A percentile compares a stretch with the other conserved stretches of the same genome.
Evolutionary conservation across 2,888 invertebrate species (phyloP).

Genomic region (Drosophila testacea): DNA sequence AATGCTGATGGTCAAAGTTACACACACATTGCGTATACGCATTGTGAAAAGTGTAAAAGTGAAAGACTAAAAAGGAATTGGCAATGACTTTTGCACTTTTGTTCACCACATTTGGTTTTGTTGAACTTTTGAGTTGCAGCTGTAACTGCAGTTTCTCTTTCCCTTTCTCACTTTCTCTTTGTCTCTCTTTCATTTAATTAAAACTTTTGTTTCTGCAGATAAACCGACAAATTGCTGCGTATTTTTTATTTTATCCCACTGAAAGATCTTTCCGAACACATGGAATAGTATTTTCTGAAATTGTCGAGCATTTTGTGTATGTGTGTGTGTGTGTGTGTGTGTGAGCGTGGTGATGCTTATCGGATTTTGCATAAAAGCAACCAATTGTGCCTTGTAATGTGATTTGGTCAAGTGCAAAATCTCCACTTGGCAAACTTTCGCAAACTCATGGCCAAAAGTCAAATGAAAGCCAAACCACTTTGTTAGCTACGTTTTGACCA

Average conservation of each 20-base stretch:
- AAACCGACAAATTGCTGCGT: conserved; percentile 25
- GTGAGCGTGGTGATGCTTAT: conserved; percentile 10
- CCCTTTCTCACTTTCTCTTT: not conserved
- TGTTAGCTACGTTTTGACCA: not conserved
- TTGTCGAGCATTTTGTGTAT: not conserved
- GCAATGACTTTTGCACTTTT: conserved; percentile 31
- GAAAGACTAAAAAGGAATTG: conserved; percentile 1
- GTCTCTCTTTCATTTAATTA: conserved; percentile 41
- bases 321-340: not conserved
- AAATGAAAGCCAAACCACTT: conserved; percentile 17
- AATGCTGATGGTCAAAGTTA: conserved; percentile 8
- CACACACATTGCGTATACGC: conserved; percentile 33
- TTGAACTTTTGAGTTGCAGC: conserved; percentile 29
- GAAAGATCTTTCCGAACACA: conserved; percentile 9
- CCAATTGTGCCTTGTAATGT: conserved; percentile 17
- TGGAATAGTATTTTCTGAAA: conserved; percentile 9
- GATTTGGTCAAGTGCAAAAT: conserved; percentile 37
- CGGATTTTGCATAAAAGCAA: conserved; percentile 7
- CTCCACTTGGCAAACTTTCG: conserved; percentile 20
- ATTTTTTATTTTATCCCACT: conserved; percentile 11
- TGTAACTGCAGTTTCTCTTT: not conserved
- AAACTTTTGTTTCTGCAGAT: conserved; percentile 43
- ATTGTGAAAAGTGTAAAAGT: not conserved
- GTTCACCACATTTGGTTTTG: conserved; percentile 43
- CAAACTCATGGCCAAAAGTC: conserved; percentile 20